Evolutionary conservation across 2,888 invertebrate genomes (phyloP), one percentile per base, ranked within the genome.

Genomic region (Stictocephala bisonia): DNA sequence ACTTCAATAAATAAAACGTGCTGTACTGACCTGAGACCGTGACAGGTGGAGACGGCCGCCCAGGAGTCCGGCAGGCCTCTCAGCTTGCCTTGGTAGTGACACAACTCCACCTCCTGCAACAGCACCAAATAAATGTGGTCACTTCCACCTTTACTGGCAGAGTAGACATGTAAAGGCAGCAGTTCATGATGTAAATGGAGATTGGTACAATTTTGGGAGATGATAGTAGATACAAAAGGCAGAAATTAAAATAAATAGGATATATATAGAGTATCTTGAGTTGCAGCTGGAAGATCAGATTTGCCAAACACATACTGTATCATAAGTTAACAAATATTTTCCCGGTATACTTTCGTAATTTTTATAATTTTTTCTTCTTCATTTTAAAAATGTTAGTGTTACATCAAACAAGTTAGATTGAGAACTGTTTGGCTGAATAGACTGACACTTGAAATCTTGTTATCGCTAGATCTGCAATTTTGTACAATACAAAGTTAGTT

Each of bases 11-110:
- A 26, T 44, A n/a, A 22, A 11, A n/a, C n/a, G n/a, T n/a, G n/a
- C n/a, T n/a, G 7, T 11, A 73, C 78, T 77, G 79, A 85, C 85
- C 84, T 84, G 74, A 85, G 78, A 15, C 92, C 92, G 75, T 86
- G 85, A 82, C 96, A 96, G 3, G 95, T 95, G 64, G 96, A 95
- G 64, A 96, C 82, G 0, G 95, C 95, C 69, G 90, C 95, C 90
- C 92, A 92, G 2, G 96, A 95, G 72, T 87, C 86, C 1, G 88
- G 86, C 78, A 87, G 86, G 73, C 88, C 90, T 76, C 91, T 86
- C 71, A 96, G 88, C 76, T 86, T 88, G 72, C 96, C 96, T 80
- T 89, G 87, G 82, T 94, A 94, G 82, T 93, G 92, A 83, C 94
- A 94, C 79, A 91, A 83, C 79, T 91, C 89, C 73, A 90, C 82